phyloP scores from a whole-genome alignment of 2,113 vertebrate species.

The Puffinus mauretanicus region DNA sequence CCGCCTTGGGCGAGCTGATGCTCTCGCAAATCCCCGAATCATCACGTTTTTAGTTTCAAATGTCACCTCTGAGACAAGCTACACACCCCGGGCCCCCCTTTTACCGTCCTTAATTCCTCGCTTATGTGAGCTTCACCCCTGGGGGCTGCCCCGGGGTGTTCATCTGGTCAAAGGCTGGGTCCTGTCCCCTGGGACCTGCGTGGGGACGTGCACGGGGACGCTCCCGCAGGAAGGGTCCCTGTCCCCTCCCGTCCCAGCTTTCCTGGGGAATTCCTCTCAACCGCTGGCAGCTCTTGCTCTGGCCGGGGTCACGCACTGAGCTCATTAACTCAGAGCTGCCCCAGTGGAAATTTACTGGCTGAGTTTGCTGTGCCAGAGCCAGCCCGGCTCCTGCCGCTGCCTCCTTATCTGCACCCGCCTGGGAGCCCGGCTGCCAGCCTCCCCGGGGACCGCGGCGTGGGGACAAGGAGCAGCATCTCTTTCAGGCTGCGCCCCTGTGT shows the following conservation, averaged over 20 bases:
- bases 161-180: rapidly evolving
- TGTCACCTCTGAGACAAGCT: rapidly evolving
- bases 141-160: background rate
- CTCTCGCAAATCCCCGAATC: background rate
- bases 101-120: background rate
- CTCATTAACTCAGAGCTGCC: conserved; percentile 49
- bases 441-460: background rate
- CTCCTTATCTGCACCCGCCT: background rate
- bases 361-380: background rate
- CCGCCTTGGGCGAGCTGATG: background rate
- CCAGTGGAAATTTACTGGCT: conserved; percentile 69
- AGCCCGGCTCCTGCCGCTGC: background rate
- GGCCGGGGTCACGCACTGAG: conserved; percentile 14
- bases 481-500: rapidly evolving
- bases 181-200: too few species aligned
- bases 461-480: background rate
- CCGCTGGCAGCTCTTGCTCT: background rate
- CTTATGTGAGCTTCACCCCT: background rate
- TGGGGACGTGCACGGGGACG: background rate
- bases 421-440: background rate
- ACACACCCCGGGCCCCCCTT: rapidly evolving
- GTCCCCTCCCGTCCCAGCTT: background rate
- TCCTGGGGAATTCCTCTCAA: conserved; percentile 34
- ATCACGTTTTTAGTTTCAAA: background rate
- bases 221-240: background rate